A percentile compares a stretch with the other conserved stretches of the same genome.
These are phyloP conservation scores for Panurus biarmicus DNA, from an alignment of 2,113 vertebrate genomes.

Conservation along the genomic window DNA sequence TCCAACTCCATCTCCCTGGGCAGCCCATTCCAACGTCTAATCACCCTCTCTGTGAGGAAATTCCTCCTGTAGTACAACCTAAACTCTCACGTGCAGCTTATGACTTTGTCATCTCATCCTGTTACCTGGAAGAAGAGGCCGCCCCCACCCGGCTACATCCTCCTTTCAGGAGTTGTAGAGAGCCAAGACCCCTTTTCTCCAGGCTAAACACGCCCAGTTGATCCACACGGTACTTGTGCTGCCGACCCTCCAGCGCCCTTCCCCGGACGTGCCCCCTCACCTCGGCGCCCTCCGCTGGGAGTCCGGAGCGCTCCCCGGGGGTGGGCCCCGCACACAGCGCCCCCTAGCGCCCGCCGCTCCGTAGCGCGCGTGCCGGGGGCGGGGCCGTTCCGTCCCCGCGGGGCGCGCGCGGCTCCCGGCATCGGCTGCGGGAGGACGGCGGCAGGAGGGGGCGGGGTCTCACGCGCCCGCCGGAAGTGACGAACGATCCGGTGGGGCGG, in stretches of 20 bases:
- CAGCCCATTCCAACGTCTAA: neutral
- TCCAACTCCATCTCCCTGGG: neutral
- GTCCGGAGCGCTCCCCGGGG: too few relatives aligned
- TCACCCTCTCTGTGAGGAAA: neutral
- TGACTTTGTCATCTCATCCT: neutral
- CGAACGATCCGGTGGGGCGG: too few relatives aligned
- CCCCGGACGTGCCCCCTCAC: accelerated
- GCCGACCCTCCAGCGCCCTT: too few relatives aligned
- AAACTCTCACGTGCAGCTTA: neutral
- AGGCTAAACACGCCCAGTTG: neutral
- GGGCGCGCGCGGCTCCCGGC: too few relatives aligned
- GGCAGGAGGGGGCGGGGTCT: too few relatives aligned
- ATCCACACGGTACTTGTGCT: too few relatives aligned
- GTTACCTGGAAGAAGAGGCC: neutral
- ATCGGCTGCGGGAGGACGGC: too few relatives aligned
- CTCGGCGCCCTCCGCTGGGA: too few relatives aligned
- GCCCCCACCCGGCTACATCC: too few relatives aligned
- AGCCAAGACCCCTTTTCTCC: neutral
- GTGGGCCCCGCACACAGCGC: neutral
- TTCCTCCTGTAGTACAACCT: neutral
- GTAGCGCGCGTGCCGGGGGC: neutral
- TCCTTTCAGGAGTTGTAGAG: neutral
- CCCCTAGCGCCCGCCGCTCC: neutral
- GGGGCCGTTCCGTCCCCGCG: neutral
- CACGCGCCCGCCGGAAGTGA: too few relatives aligned